Evolutionary conservation across 2,113 vertebrate species (phyloP).

Genomic region (Chionodraco myersi): DNA sequence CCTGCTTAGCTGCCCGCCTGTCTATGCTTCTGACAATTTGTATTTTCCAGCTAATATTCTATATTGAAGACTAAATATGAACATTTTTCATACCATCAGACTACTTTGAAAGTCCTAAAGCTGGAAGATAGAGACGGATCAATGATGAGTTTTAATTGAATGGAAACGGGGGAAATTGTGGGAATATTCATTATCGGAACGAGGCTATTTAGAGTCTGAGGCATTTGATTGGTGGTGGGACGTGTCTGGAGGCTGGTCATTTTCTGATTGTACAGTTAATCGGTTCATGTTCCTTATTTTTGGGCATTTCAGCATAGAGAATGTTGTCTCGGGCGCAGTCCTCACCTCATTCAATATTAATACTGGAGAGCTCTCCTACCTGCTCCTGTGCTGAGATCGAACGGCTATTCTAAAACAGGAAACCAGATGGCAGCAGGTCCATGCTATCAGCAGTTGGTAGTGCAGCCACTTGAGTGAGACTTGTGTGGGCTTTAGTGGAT

Average conservation of each 20-base stretch:
- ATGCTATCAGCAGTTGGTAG: constrained; percentile 16
- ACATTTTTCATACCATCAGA: constrained; percentile 55
- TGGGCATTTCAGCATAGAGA: constrained; percentile 24
- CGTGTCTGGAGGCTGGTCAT: constrained; percentile 66
- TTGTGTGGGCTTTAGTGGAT: constrained; percentile 38
- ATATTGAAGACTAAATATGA: constrained; percentile 47
- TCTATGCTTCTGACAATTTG: constrained; percentile 35
- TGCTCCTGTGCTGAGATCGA: constrained; percentile 16
- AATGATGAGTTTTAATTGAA: constrained; percentile 73
- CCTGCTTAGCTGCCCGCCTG: constrained; percentile 8
- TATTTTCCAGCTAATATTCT: constrained; percentile 37
- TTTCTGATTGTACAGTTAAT: constrained; percentile 71
- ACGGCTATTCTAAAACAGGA: constrained; percentile 62
- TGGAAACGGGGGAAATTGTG: constrained; percentile 58
- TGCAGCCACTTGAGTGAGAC: constrained; percentile 22
- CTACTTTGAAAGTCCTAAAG: constrained; percentile 50
- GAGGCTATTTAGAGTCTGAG: constrained; percentile 68
- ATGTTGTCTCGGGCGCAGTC: constrained; percentile 40
- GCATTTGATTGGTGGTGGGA: constrained; percentile 62
- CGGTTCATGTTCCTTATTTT: constrained; percentile 64
- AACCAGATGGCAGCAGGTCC: constrained; percentile 72
- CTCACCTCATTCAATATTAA: constrained; percentile 56
- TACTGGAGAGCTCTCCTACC: constrained; percentile 30
- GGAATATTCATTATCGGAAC: constrained; percentile 73
- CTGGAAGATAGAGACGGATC: constrained; percentile 52